Conservation (phyloP, 2,797 vertebrate genomes). For the Coranthus polyacanthus region DNA sequence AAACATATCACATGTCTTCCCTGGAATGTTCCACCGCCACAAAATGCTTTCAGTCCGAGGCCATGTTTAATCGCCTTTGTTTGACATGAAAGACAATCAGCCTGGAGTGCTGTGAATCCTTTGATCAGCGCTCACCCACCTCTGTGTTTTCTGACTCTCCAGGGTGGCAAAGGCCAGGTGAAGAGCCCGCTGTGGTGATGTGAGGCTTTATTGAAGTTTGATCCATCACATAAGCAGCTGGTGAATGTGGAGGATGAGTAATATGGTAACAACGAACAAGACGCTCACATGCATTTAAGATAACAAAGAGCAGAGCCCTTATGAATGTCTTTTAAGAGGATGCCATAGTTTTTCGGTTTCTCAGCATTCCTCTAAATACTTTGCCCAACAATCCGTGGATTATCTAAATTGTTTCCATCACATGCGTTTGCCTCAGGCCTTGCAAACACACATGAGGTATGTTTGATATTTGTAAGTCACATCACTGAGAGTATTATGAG, state of each 20-base stretch:
- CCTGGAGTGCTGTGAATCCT: conserved; percentile 21
- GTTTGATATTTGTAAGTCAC: conserved; percentile 24
- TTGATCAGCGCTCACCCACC: conserved; percentile 46
- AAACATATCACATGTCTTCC: conserved; percentile 58
- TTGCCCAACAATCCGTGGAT: conserved; percentile 37
- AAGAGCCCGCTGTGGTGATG: conserved; percentile 27
- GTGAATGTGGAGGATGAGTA: conserved; percentile 10
- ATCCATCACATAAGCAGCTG: conserved; percentile 35
- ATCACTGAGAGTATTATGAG: conserved; percentile 17
- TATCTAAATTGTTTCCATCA: conserved; percentile 62
- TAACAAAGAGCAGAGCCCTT: conserved; percentile 14
- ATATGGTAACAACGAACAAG: conserved; percentile 4
- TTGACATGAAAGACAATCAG: conserved; percentile 53
- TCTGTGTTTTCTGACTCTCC: conserved; percentile 24
- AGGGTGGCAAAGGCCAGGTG: conserved; percentile 27
- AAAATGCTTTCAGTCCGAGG: conserved; percentile 22
- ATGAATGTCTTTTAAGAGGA: conserved; percentile 10
- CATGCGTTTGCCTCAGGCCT: conserved; percentile 19
- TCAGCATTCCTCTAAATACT: conserved; percentile 43
- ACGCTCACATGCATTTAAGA: conserved; percentile 10
- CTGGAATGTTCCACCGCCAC: conserved; percentile 55
- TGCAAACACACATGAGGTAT: conserved; percentile 37
- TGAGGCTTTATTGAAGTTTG: conserved; percentile 36
- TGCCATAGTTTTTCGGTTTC: conserved; percentile 46
- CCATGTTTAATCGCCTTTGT: conserved; percentile 50